Evolutionary conservation across 2,797 vertebrate genomes (phyloP), one percentile per base, ranked within the genome.

Genomic region (Scolopax bukidnonensis): DNA sequence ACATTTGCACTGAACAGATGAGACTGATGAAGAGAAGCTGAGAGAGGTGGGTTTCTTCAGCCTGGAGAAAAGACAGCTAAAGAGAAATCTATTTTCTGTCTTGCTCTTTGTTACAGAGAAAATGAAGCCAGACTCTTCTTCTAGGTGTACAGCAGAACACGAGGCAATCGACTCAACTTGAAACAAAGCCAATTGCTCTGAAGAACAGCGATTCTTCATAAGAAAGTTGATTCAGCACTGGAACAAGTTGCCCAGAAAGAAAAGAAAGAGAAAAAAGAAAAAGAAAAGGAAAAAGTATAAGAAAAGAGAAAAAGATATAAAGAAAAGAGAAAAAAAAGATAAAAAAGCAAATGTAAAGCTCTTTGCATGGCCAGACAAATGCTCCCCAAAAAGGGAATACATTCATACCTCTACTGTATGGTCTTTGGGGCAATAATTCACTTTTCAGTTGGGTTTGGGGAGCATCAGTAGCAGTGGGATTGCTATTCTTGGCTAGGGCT

Each of bases 351-450:
- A n/a, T 7, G 2, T 24, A 38, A 16, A 77, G 12, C 11, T 59
- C 16, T 84, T 56, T 89, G 18, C 9, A 69, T 47, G 38, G 32
- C 6, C 24, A 57, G 9, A 40, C 0, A 0, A 67, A 69, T 30
- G 3, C 5, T 77, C 19, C 17, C 5, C 1, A 19, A 59, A 76
- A 64, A 0, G 0, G 3, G 23, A 10, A 23, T 64, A 25, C 3
- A 19, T 78, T 86, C 47, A 23, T 36, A 51, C 18, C 38, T 82
- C 43, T 4, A 8, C 9, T 64, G 21, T 67, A 32, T 51, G 21
- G 5, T 86, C 4, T 56, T 79, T 5, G 7, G 11, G 27, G 2
- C 11, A 79, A 25, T 17, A 76, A 83, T 51, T 65, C 4, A 30
- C 7, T 71, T 79, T 70, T 63, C 5, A 4, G 4, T 47, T 86